These are phyloP conservation scores for Lasioglossum lativentre DNA, from an alignment of 2,888 invertebrate genomes.

Conservation along the genomic window DNA sequence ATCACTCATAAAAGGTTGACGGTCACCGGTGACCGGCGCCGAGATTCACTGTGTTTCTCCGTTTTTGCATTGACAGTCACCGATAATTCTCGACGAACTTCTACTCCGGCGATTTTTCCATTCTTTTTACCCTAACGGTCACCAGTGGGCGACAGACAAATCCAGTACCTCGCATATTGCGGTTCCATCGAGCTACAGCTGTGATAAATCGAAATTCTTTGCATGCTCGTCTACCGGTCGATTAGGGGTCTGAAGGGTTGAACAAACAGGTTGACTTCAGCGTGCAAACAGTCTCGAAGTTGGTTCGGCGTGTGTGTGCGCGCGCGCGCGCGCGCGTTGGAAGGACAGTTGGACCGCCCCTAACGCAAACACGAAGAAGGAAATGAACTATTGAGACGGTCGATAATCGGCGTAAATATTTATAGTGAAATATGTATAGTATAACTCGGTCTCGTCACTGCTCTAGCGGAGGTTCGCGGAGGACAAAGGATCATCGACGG, in stretches of 20 bases:
- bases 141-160: neutral
- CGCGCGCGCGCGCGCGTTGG: neutral
- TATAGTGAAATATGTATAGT: neutral
- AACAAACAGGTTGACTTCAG: neutral
- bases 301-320: neutral
- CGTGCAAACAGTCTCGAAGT: neutral
- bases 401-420: neutral
- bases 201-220: neutral
- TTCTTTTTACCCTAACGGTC: neutral
- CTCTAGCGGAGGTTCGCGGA: neutral
- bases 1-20: no score
- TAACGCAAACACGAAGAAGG: neutral
- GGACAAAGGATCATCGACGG: conserved; percentile 13
- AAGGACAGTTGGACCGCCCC: neutral
- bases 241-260: neutral
- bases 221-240: neutral
- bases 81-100: neutral
- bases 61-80: neutral
- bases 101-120: neutral
- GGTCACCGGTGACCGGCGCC: no score
- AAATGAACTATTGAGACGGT: neutral
- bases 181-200: neutral
- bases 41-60: no score
- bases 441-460: neutral
- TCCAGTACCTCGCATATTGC: neutral